phyloP scores from a whole-genome alignment of 1,140 invertebrate genomes.

The Drosophila nebulosa region DNA sequence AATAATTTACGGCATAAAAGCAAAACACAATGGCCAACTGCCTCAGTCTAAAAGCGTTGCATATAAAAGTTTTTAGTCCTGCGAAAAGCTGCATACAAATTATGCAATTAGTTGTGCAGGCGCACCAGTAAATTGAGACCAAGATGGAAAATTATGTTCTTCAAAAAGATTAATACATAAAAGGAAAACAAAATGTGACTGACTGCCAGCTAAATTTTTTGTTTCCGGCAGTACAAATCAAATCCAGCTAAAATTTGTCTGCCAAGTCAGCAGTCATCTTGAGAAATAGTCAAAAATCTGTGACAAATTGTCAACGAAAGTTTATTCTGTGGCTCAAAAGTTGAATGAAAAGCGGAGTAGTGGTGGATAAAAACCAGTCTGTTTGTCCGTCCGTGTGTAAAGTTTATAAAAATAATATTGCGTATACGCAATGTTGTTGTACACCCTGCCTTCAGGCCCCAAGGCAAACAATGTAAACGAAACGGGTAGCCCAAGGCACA shows the following conservation, averaged over 20 bases:
- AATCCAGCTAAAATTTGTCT: conserved; percentile 28
- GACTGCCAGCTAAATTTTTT: conserved; percentile 35
- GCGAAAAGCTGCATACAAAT: conserved; percentile 68
- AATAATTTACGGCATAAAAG: conserved; percentile 66
- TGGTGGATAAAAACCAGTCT: too few species aligned
- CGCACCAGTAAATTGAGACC: conserved; percentile 19
- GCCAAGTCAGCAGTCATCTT: conserved; percentile 35
- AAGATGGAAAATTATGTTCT: conserved; percentile 47
- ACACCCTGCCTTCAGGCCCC: conserved; percentile 16
- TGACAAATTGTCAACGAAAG: conserved; percentile 75
- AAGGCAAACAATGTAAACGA: conserved; percentile 41
- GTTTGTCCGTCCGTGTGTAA: conserved; percentile 18
- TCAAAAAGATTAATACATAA: conserved; percentile 19
- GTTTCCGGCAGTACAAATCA: conserved; percentile 47
- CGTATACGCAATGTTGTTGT: conserved; percentile 45
- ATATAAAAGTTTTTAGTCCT: conserved; percentile 54
- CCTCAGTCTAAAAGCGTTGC: conserved; percentile 31
- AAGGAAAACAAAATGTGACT: neutral
- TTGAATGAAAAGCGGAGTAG: conserved; percentile 7
- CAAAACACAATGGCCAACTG: conserved; percentile 57
- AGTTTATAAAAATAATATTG: conserved; percentile 64
- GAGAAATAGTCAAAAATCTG: conserved; percentile 57
- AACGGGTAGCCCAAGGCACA: conserved; percentile 1
- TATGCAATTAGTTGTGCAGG: conserved; percentile 70
- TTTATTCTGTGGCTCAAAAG: conserved; percentile 39